phyloP scores from a whole-genome alignment of 1,140 invertebrate genomes.

The Drosophila sturtevanti region DNA sequence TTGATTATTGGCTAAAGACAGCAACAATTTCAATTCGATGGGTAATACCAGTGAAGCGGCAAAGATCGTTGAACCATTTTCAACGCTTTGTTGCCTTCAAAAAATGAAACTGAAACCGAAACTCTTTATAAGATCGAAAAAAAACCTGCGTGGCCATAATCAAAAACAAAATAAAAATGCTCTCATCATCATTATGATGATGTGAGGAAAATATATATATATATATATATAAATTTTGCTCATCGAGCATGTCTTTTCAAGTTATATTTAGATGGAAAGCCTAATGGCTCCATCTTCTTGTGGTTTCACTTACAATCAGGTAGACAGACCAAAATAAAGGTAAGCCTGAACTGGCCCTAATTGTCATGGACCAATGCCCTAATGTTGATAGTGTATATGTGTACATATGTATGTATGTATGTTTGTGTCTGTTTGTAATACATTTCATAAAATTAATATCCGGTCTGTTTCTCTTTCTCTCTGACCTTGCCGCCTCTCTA shows the following conservation, averaged over 20 bases:
- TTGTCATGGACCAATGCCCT: conserved; percentile 75
- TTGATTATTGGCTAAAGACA: conserved; percentile 35
- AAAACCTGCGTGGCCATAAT: conserved; percentile 34
- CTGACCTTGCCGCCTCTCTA: conserved; percentile 30
- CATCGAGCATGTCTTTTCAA: conserved; percentile 66
- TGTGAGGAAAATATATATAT: conserved; percentile 62
- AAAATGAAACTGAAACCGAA: conserved; percentile 64
- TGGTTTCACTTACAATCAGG: conserved; percentile 38
- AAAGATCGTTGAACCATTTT: conserved; percentile 75
- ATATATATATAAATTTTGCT: conserved; percentile 30
- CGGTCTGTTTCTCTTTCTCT: conserved; percentile 51
- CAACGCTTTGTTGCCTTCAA: conserved; percentile 67
- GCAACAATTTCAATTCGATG: conserved; percentile 16
- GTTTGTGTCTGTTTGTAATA: conserved; percentile 64
- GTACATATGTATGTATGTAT: conserved; percentile 41
- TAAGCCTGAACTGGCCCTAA: conserved; percentile 57
- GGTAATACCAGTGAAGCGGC: conserved; percentile 50
- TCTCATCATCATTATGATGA: conserved; percentile 67
- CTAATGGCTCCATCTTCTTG: conserved; percentile 53
- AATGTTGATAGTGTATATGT: conserved; percentile 33
- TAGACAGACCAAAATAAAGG: conserved; percentile 35
- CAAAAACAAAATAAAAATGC: background rate
- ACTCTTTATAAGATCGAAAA: conserved; percentile 16
- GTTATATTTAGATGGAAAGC: conserved; percentile 25
- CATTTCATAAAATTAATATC: conserved; percentile 70